Evolutionary conservation across 2,888 invertebrate genomes (phyloP).

Genomic region (Chaitophorus viminalis): DNA sequence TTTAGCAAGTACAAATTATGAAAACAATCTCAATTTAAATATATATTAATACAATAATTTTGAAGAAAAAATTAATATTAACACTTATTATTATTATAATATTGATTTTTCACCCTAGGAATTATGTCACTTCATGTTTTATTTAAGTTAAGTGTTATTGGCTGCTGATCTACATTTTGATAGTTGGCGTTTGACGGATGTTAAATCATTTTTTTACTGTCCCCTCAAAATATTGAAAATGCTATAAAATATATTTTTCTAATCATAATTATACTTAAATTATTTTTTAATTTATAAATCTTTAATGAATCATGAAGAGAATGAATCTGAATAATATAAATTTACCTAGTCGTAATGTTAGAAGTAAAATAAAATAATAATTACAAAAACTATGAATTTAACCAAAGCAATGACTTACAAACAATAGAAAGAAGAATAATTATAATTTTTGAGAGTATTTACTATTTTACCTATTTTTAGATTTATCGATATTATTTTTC

Average conservation of each 20-base stretch:
- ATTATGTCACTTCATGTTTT: constrained; percentile 70
- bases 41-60: constrained; percentile 24
- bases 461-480: neutral
- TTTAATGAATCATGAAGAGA: constrained; percentile 4
- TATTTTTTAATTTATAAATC: constrained; percentile 59
- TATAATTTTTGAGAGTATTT: neutral
- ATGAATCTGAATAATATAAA: neutral
- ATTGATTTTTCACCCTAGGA: constrained; percentile 49
- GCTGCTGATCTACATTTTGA: constrained; percentile 95
- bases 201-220: constrained; percentile 92
- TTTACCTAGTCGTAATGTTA: constrained; percentile 12
- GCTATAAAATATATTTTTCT: neutral
- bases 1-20: neutral
- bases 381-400: constrained; percentile 8
- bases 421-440: neutral
- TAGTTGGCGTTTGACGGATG: constrained; percentile 98
- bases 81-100: constrained; percentile 13
- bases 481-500: no score
- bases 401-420: neutral
- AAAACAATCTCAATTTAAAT: constrained; percentile 30
- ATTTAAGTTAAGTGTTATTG: no score
- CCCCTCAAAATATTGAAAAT: constrained; percentile 72
- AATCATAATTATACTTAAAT: neutral
- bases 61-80: constrained; percentile 29
- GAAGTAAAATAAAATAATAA: constrained; percentile 7